Evolutionary conservation across 2,113 vertebrate genomes (phyloP).

Genomic region (Galeopterus variegatus): DNA sequence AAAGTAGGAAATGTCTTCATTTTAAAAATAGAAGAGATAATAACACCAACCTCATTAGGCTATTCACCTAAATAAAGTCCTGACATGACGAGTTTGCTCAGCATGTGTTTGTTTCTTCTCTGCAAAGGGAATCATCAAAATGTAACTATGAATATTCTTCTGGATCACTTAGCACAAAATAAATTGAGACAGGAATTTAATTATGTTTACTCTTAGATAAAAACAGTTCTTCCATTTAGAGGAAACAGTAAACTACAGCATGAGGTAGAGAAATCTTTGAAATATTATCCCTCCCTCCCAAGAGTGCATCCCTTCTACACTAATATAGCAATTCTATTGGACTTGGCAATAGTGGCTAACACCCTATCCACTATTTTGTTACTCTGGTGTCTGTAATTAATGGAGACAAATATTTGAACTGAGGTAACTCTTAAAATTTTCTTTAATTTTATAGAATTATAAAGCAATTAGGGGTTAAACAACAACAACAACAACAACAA

Average conservation of each 20-base stretch:
- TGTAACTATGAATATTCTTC: neutral
- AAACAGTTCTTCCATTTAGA: slow-evolving; percentile 5
- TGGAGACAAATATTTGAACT: neutral
- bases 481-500: neutral
- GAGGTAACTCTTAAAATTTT: neutral
- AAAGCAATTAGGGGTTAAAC: neutral
- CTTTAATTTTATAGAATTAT: neutral
- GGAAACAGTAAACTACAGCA: neutral
- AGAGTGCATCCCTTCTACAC: neutral
- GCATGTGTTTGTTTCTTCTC: neutral
- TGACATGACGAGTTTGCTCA: neutral
- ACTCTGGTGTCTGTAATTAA: neutral
- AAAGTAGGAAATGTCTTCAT: neutral
- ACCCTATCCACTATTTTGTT: neutral
- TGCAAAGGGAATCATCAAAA: slow-evolving; percentile 17
- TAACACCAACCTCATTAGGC: neutral
- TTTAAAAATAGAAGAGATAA: neutral
- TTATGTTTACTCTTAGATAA: slow-evolving; percentile 33
- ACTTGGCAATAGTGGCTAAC: neutral
- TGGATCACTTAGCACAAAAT: neutral
- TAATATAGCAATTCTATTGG: neutral
- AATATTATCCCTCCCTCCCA: neutral
- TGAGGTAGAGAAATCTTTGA: neutral
- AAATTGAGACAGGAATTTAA: neutral
- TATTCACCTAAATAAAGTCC: slow-evolving; percentile 18